Evolutionary conservation across 92 coral and sea anemone species (phyloP), one percentile per base, ranked within the genome.

Genomic region (Virgularia gustaviana): DNA sequence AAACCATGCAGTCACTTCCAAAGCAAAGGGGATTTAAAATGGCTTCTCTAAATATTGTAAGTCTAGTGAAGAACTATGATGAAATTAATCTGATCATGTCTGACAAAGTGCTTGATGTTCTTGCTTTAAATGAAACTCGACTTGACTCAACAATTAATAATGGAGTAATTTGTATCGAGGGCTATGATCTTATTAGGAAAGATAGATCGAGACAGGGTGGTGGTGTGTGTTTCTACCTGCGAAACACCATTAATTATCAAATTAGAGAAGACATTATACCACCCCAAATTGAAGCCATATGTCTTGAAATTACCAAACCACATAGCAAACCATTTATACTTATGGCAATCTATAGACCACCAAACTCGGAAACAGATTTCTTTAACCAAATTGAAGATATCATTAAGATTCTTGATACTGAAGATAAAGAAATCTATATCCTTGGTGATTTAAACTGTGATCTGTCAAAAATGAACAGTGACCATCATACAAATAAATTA

Each of bases 81-180:
- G 53, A 64, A 41, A 41, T 64, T 2, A 38, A 24, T 6, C 22
- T 66, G 15, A 58, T 73, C 6, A 35, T 55, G n/a, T 37, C 58
- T 10, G 57, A 55, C 35, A 36, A 66, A 30, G 57, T 57, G 13
- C 34, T 81, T 47, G 81, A 81, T 75, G 7, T 81, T 9, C 23
- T 81, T 30, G 81, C 86, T 32, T 61, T 67, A 9, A 76, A 75
- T 43, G 85, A 81, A 44, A 81, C 85, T 15, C 57, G 71, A 30
- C 81, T 81, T 42, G 85, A 75, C 54, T 37, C 65, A 27, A 73
- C 80, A 22, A 59, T 81, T 23, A 42, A 65, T 16, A 71, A 79
- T 72, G 73, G 67, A 8, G 45, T 29, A 64, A 73, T 71, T 58
- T 58, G 53, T 8, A 60, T 79, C 49, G 20, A 57, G 45, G 79